These are phyloP conservation scores for Notolepis coatsorum DNA, from an alignment of 2,797 vertebrate genomes.

Conservation along the genomic window DNA sequence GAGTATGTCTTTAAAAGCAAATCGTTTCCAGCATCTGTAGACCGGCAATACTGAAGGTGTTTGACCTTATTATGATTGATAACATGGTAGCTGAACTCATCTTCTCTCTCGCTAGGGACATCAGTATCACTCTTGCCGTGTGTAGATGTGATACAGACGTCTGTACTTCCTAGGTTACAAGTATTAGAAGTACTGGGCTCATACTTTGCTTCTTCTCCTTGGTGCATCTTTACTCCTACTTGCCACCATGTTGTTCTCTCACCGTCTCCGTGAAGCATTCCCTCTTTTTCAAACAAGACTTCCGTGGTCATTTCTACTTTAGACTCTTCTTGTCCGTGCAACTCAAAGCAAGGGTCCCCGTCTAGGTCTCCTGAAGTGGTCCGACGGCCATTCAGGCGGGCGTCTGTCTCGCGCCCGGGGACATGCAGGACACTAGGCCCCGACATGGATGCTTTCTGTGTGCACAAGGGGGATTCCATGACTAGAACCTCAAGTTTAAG, in stretches of 20 bases:
- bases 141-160: background rate
- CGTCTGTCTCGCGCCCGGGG: conserved; percentile 1
- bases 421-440: conserved; percentile 28
- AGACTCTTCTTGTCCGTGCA: background rate
- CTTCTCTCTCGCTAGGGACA: background rate
- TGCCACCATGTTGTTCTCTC: background rate
- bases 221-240: background rate
- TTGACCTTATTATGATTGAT: background rate
- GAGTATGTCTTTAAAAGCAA: background rate
- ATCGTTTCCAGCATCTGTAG: background rate
- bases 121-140: background rate
- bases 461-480: conserved; percentile 66
- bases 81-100: background rate
- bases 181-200: background rate
- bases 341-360: background rate
- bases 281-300: conserved; percentile 9
- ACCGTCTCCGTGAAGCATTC: background rate
- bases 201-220: background rate
- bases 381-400: conserved; percentile 17
- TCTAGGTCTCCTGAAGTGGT: conserved; percentile 29
- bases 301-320: background rate
- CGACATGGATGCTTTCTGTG: conserved; percentile 55
- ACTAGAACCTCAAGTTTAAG: conserved; percentile 47
- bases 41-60: background rate
- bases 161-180: background rate